A percentile compares a stretch with the other conserved stretches of the same genome.
phyloP scores from a whole-genome alignment of 2,797 vertebrate genomes.

The Scomberomorus guttatus region DNA sequence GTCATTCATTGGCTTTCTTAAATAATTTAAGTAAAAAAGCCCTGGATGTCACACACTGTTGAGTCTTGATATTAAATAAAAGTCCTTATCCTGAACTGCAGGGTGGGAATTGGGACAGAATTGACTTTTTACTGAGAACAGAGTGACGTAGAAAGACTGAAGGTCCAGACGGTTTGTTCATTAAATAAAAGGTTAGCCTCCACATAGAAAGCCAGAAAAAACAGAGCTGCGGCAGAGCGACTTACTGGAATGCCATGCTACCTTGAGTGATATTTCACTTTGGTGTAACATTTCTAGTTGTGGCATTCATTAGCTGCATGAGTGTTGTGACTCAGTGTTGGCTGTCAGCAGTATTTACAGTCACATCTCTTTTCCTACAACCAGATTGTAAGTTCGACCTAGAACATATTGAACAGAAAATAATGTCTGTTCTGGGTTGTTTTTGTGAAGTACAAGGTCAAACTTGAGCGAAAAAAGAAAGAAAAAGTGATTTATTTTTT shows the following conservation, averaged over 20 bases:
- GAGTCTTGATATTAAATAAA: constrained; percentile 46
- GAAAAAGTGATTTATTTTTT: neutral
- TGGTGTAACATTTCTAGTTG: constrained; percentile 3
- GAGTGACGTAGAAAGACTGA: constrained; percentile 21
- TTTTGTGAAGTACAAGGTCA: constrained; percentile 22
- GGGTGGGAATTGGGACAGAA: constrained; percentile 11
- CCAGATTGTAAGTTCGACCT: neutral
- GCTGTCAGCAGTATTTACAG: constrained; percentile 44
- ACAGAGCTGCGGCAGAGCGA: constrained; percentile 19
- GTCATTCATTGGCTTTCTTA: constrained; percentile 25
- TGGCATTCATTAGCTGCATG: constrained; percentile 48
- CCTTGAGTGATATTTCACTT: constrained; percentile 55
- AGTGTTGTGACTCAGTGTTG: constrained; percentile 32
- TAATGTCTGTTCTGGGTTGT: neutral
- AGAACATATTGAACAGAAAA: neutral
- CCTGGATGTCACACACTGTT: constrained; percentile 23
- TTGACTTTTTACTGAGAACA: constrained; percentile 24
- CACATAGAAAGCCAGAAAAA: constrained; percentile 11
- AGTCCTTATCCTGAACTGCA: constrained; percentile 20
- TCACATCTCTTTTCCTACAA: constrained; percentile 7
- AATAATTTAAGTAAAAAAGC: constrained; percentile 34
- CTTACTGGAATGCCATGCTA: constrained; percentile 38
- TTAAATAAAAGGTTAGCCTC: constrained; percentile 66
- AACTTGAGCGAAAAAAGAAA: neutral
- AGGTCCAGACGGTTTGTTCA: constrained; percentile 32